Conservation (phyloP, 2,113 vertebrate species). For the Opisthocomus hoazin region DNA sequence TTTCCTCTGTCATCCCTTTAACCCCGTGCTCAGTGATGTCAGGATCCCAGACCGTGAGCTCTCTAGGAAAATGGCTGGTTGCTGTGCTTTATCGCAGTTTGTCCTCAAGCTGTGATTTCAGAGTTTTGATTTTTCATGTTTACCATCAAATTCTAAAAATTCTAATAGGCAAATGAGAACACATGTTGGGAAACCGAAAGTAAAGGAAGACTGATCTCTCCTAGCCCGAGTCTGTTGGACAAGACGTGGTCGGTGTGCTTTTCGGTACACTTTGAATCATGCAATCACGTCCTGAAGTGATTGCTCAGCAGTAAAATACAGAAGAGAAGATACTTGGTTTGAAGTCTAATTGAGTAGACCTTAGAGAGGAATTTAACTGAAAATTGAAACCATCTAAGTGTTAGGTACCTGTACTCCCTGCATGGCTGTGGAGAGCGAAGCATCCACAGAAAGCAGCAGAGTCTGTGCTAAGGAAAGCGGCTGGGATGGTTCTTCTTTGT, state of each 20-base stretch:
- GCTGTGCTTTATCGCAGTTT: not conserved
- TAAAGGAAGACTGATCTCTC: not conserved
- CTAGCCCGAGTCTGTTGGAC: not conserved
- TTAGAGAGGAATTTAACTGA: not conserved
- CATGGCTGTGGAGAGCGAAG: accelerated
- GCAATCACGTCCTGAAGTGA: not conserved
- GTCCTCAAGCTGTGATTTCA: no score
- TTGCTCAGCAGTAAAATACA: not conserved
- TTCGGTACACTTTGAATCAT: accelerated
- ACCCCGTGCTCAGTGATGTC: not conserved
- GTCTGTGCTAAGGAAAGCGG: no score
- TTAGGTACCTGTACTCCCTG: not conserved
- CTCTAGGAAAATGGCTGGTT: not conserved
- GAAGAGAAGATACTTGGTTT: not conserved
- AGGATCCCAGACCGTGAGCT: not conserved
- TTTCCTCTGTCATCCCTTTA: not conserved
- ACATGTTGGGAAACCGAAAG: not conserved
- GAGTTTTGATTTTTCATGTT: not conserved
- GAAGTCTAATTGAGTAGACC: not conserved
- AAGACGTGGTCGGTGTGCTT: not conserved
- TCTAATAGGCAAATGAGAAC: not conserved
- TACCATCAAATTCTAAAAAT: not conserved
- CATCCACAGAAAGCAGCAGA: not conserved
- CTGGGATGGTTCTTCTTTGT: not conserved
- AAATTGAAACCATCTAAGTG: not conserved